These are phyloP conservation scores for Chlamydotis undulata DNA, from an alignment of 2,113 vertebrate species.

Conservation along the genomic window DNA sequence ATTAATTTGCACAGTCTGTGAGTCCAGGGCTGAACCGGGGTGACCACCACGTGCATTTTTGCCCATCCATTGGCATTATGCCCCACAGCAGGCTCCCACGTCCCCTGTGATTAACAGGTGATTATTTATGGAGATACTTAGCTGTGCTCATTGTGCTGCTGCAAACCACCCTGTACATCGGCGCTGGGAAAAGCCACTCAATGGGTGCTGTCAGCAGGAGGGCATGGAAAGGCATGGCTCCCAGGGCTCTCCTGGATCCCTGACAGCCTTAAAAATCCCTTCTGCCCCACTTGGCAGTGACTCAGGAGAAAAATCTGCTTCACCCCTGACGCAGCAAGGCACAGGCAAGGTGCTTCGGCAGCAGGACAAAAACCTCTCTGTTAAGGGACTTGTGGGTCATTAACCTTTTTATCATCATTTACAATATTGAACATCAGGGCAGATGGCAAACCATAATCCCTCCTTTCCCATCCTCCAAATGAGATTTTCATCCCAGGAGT, in stretches of 20 bases:
- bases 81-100: not conserved
- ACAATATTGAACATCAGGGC: not conserved
- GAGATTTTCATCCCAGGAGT: not conserved
- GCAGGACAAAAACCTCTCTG: not conserved
- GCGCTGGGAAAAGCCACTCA: not conserved
- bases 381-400: not conserved
- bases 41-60: not conserved
- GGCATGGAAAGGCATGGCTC: accelerated
- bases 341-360: not conserved
- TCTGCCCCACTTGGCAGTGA: conserved; percentile 6
- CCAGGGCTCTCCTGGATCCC: not conserved
- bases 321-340: accelerated
- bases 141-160: not conserved
- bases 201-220: not conserved
- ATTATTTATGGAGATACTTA: not conserved
- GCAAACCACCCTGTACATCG: accelerated
- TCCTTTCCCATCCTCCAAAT: not conserved
- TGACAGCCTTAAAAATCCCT: not conserved
- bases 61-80: not conserved
- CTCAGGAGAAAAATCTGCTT: not conserved
- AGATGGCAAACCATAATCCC: not conserved
- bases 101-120: not conserved
- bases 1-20: not conserved
- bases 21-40: not conserved
- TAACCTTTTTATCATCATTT: not conserved